phyloP scores from a whole-genome alignment of 2,113 vertebrate species.

The Crotalus viridis region DNA sequence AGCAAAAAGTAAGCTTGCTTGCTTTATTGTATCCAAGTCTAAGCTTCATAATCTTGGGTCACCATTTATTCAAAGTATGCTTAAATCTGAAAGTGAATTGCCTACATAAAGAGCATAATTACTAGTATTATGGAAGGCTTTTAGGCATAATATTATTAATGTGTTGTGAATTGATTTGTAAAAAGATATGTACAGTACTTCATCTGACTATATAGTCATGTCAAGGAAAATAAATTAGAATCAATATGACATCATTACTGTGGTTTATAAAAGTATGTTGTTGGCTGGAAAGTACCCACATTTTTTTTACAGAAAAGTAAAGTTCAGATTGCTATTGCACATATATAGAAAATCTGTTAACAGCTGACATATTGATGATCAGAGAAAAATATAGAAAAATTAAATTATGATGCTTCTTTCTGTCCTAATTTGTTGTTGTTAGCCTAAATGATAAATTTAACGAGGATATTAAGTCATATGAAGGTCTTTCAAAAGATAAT shows the following conservation, averaged over 20 bases:
- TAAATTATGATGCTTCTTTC: background rate
- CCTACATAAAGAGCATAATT: background rate
- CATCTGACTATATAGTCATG: background rate
- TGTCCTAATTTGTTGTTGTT: background rate
- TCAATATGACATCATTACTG: background rate
- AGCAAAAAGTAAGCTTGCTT: background rate
- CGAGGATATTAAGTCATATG: background rate
- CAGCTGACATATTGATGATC: background rate
- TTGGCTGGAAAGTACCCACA: background rate
- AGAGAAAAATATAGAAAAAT: background rate
- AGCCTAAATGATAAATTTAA: background rate
- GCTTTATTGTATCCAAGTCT: background rate
- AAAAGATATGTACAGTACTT: background rate
- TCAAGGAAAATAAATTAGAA: background rate
- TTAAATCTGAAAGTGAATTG: background rate
- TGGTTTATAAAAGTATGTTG: background rate
- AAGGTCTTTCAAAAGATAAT: background rate
- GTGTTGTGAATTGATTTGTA: background rate
- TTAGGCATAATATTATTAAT: background rate
- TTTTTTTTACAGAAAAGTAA: background rate
- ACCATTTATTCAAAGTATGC: background rate
- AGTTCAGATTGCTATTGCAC: background rate
- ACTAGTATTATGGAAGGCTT: background rate
- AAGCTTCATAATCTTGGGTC: background rate
- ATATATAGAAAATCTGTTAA: background rate